phyloP scores from a whole-genome alignment of 2,888 invertebrate species.

The Pachydiplax longipennis region DNA sequence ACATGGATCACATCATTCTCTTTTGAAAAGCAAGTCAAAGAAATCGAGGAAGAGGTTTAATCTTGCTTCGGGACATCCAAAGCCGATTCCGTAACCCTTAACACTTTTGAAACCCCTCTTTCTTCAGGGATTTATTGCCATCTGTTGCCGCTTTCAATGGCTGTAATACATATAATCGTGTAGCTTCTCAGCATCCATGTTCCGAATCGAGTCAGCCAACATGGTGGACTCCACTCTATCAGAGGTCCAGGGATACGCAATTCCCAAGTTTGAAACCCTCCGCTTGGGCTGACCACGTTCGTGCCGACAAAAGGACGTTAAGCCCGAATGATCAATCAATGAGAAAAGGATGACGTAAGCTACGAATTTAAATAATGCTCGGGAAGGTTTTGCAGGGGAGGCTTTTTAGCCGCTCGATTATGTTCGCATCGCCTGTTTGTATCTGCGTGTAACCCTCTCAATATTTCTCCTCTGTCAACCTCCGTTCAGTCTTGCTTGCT shows the following conservation, averaged over 20 bases:
- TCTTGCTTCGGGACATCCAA: too few species aligned
- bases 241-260: not conserved
- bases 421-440: not conserved
- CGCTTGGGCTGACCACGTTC: not conserved
- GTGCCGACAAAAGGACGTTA: not conserved
- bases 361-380: not conserved
- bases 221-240: not conserved
- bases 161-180: not conserved
- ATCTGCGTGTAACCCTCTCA: not conserved
- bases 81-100: too few species aligned
- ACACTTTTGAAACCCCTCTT: too few species aligned
- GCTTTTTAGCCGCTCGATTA: not conserved
- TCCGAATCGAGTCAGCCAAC: not conserved
- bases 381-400: not conserved
- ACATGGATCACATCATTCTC: too few species aligned
- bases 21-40: too few species aligned
- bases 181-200: not conserved
- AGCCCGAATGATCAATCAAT: conserved; percentile 7
- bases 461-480: not conserved
- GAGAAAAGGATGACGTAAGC: not conserved
- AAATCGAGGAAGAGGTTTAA: too few species aligned
- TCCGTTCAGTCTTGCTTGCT: not conserved
- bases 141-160: too few species aligned
- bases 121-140: not conserved
- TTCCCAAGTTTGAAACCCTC: not conserved